Evolutionary conservation across 2,888 invertebrate species (phyloP).

Genomic region (Venusia cambrica): DNA sequence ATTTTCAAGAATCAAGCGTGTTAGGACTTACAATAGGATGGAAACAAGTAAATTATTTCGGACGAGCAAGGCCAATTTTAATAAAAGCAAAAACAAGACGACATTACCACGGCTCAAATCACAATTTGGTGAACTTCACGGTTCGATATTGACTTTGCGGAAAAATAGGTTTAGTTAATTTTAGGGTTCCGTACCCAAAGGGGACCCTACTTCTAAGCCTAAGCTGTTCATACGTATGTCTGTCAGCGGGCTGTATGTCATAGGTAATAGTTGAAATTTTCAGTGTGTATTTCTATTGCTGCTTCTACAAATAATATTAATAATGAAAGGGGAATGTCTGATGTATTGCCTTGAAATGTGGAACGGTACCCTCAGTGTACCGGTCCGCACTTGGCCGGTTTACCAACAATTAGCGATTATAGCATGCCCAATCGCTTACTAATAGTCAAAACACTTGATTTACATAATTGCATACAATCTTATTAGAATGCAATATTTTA

Average conservation of each 20-base stretch:
- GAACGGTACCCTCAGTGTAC: no score
- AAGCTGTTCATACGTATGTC: no score
- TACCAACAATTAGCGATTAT: conserved; percentile 26
- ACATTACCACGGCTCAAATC: conserved; percentile 33
- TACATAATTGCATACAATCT: conserved; percentile 27
- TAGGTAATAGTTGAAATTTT: no score
- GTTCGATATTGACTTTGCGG: conserved; percentile 17
- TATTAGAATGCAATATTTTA: conserved; percentile 28
- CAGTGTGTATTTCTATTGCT: no score
- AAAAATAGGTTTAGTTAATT: conserved; percentile 24
- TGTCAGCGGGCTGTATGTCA: no score
- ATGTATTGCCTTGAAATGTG: no score
- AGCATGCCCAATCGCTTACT: conserved; percentile 14
- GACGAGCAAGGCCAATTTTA: conserved; percentile 51
- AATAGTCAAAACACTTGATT: conserved; percentile 25
- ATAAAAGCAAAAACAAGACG: conserved; percentile 31
- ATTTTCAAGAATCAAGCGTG: conserved; percentile 66
- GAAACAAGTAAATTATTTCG: conserved; percentile 47
- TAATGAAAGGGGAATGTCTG: no score
- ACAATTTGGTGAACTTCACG: conserved; percentile 36
- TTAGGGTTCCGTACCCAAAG: no score
- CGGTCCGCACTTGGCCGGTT: no score
- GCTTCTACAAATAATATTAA: no score
- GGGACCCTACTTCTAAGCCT: no score
- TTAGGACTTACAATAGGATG: conserved; percentile 50